Conservation (phyloP, 2,113 vertebrate species). For the Pedionomus torquatus region DNA sequence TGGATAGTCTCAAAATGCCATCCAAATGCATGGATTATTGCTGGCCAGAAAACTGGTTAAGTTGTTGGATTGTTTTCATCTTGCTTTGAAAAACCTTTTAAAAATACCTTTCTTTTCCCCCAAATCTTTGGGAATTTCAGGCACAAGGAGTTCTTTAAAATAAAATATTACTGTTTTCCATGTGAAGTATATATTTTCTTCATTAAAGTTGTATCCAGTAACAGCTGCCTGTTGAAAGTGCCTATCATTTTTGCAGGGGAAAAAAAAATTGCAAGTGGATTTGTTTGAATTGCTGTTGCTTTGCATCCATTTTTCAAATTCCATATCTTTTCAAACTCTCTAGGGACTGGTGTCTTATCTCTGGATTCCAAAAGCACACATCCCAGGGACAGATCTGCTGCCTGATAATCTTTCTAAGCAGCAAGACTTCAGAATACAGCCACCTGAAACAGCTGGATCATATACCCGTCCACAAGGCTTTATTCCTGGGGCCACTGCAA, state of each 20-base stretch:
- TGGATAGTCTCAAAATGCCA: neutral
- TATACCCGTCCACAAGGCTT: neutral
- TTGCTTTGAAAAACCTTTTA: neutral
- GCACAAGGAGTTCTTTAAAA: neutral
- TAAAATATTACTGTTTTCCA: neutral
- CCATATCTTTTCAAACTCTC: neutral
- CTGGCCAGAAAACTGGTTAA: neutral
- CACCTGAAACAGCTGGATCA: neutral
- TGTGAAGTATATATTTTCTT: neutral
- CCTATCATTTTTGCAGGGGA: neutral
- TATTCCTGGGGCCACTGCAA: neutral
- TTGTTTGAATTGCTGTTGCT: neutral
- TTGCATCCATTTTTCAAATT: neutral
- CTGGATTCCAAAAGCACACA: neutral
- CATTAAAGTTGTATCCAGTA: neutral
- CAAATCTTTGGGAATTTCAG: neutral
- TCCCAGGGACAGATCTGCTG: neutral
- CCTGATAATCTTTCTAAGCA: neutral
- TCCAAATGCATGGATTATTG: neutral
- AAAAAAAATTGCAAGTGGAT: neutral
- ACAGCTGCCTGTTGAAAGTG: neutral
- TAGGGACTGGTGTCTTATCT: neutral
- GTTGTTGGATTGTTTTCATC: neutral
- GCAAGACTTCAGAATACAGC: neutral
- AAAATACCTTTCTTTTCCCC: neutral